A percentile compares a stretch with the other conserved stretches of the same genome.
Conservation (phyloP, 2,797 vertebrate species). For the Pteropus rufus region DNA sequence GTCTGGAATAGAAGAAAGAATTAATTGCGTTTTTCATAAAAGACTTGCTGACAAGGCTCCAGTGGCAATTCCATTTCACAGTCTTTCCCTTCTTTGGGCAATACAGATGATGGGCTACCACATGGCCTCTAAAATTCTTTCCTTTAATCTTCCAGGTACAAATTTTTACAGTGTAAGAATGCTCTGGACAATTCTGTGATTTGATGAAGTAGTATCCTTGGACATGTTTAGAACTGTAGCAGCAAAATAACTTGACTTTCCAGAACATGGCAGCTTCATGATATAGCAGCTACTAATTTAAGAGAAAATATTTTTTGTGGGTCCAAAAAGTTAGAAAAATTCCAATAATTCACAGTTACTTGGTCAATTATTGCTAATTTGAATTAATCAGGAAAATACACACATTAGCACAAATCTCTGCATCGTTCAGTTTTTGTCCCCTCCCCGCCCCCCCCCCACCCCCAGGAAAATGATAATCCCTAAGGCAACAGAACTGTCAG, state of each 20-base stretch:
- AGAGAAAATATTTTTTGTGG: neutral
- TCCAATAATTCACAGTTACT: neutral
- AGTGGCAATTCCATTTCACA: neutral
- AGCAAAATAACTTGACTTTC: conserved; percentile 22
- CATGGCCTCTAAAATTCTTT: neutral
- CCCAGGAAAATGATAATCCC: neutral
- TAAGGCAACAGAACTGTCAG: neutral
- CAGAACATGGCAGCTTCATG: neutral
- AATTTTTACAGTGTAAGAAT: neutral
- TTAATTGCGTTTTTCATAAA: conserved; percentile 33
- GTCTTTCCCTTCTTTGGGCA: neutral
- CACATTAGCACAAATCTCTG: neutral
- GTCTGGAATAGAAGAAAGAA: neutral
- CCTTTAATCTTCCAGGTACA: neutral
- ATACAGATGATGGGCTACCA: neutral
- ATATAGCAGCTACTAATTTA: neutral
- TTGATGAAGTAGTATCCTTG: neutral
- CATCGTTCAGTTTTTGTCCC: neutral
- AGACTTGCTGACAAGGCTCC: neutral
- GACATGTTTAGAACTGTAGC: neutral
- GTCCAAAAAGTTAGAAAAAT: neutral
- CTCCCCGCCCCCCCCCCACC: too few species aligned
- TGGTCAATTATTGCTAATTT: neutral
- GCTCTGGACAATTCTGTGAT: neutral
- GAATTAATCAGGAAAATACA: neutral